These are phyloP conservation scores for Chaetophractus vellerosus DNA, from an alignment of 2,797 vertebrate genomes.

Conservation along the genomic window DNA sequence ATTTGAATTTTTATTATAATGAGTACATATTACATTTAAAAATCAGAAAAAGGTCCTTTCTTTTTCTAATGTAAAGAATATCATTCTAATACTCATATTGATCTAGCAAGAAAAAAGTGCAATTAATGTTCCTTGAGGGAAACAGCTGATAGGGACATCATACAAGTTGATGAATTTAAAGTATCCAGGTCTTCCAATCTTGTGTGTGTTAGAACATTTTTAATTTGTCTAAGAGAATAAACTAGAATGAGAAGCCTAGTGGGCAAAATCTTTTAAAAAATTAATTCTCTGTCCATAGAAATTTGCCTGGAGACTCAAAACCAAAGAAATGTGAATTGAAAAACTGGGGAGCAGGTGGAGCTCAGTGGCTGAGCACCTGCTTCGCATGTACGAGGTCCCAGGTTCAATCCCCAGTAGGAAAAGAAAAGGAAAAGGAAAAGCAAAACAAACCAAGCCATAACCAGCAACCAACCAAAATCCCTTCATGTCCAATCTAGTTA, in stretches of 20 bases:
- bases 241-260: conserved; percentile 14
- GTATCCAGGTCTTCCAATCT: background rate
- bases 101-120: background rate
- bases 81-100: conserved; percentile 35
- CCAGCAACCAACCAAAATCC: background rate
- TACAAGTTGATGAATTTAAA: background rate
- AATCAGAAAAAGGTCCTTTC: background rate
- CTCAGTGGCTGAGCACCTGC: too few species aligned
- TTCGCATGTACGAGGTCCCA: too few species aligned
- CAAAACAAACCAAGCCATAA: background rate
- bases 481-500: background rate
- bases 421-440: too few species aligned
- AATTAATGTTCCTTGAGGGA: background rate
- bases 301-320: conserved; percentile 51
- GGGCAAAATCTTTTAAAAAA: background rate
- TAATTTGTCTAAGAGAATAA: conserved; percentile 39
- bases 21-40: conserved; percentile 48
- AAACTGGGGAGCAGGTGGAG: background rate
- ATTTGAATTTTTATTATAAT: conserved; percentile 42
- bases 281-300: conserved; percentile 29
- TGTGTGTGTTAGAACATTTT: background rate
- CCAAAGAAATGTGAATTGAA: conserved; percentile 25
- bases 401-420: too few species aligned
- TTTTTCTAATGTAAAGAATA: conserved; percentile 48
- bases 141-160: background rate